Evolutionary conservation across 2,113 vertebrate species (phyloP).

Genomic region (Urocolius indicus): DNA sequence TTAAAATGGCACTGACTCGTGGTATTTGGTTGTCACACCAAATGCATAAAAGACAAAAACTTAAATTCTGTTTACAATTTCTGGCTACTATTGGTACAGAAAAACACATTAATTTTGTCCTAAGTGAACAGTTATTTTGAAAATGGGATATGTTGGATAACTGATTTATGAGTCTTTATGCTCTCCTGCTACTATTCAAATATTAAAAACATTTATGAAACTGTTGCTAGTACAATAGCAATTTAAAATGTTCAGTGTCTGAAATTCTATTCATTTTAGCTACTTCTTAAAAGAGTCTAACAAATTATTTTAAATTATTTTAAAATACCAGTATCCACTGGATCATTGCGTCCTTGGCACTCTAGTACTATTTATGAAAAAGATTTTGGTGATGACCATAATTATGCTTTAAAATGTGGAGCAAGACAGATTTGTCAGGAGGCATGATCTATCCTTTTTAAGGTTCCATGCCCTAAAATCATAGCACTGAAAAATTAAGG

Average conservation of each 20-base stretch:
- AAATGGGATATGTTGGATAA: not conserved
- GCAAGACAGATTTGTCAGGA: not conserved
- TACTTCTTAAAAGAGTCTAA: not conserved
- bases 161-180: not conserved
- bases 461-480: not conserved
- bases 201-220: not conserved
- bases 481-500: not conserved
- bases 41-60: not conserved
- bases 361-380: conserved; percentile 25
- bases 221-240: not conserved
- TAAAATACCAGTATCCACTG: conserved; percentile 67
- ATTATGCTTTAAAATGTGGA: conserved; percentile 19
- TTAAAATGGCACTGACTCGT: not conserved
- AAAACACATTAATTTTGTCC: not conserved
- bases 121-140: not conserved
- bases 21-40: not conserved
- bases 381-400: conserved; percentile 18
- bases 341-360: conserved; percentile 67
- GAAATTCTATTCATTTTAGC: not conserved
- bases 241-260: not conserved
- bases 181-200: not conserved
- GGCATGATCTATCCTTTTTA: not conserved
- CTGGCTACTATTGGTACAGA: not conserved
- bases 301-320: not conserved
- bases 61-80: not conserved